Evolutionary conservation across 2,888 invertebrate species (phyloP), one percentile per base, ranked within the genome.

Genomic region (Euclidia mi): DNA sequence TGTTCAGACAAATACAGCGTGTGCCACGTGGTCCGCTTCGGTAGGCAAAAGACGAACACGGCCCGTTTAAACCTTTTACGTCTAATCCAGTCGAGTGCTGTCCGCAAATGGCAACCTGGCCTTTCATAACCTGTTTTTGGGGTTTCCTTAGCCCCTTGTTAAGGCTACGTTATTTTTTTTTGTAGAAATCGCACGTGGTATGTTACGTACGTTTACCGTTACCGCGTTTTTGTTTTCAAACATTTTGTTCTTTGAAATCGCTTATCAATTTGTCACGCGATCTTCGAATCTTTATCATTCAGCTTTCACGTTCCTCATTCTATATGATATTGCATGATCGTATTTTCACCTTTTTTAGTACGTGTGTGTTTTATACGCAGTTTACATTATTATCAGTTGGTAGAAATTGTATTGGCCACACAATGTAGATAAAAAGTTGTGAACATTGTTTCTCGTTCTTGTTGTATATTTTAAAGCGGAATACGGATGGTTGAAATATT

Each of bases 61-160:
- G 88, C 90, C 85, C 85, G 94, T 92, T 93, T 92, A 88, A 90
- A 88, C 94, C 94, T 88, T 94, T 93, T 94, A 93, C 91, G 92
- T 91, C 91, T 92, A 92, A 93, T 92, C 92, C 94, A 91, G 91
- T 90, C 88, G 85, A 86, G 87, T 84, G 82, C 82, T 81, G 84
- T 84, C 82, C 85, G 87, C 93, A 90, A 92, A 92, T 92, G 94
- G 94, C 88, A 92, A 91, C 90, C 87, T 83, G 90, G 90, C 88
- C 85, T 90, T 88, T 90, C 88, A 88, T 91, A 94, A 94, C 94
- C 93, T 92, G 94, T 94, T 94, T 94, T 94, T 89, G 93, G 94
- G 93, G 92, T 91, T 92, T 89, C 91, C 93, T 91, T 88, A 83
- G 88, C 85, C 88, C 90, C 88, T 84, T 84, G 81, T 82, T 82